Percentiles rank a stretch among this genome's conserved stretches.
Conservation (phyloP, 64 coral and sea anemone genomes). For the Cladopsammia gracilis region DNA sequence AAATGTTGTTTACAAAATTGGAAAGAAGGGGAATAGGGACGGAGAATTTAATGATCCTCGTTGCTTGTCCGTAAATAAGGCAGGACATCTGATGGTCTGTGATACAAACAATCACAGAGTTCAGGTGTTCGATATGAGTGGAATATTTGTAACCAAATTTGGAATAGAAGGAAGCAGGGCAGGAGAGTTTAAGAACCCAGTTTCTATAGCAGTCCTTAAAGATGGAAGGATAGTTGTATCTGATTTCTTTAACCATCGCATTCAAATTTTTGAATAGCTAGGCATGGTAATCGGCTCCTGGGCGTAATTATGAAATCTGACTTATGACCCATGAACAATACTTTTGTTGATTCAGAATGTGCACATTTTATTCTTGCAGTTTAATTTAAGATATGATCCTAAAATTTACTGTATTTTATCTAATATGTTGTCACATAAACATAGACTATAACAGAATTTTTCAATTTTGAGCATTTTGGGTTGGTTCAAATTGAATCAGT, state of each 20-base stretch:
- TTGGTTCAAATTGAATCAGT: too few relatives aligned
- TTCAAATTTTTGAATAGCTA: conserved; percentile 14
- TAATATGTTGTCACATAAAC: too few relatives aligned
- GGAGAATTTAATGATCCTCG: neutral
- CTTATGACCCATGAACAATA: too few relatives aligned
- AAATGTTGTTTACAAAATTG: neutral
- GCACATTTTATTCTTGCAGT: too few relatives aligned
- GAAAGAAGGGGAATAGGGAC: neutral
- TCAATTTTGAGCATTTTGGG: too few relatives aligned
- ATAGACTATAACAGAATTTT: too few relatives aligned
- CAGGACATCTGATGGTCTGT: conserved; percentile 12
- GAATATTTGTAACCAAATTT: neutral
- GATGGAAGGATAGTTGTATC: conserved; percentile 6
- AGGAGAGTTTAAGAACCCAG: neutral
- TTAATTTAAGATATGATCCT: too few relatives aligned
- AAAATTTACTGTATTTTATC: too few relatives aligned
- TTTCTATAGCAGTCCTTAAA: neutral
- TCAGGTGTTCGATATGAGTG: neutral
- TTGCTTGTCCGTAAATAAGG: neutral
- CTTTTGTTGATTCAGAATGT: too few relatives aligned
- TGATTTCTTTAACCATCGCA: neutral
- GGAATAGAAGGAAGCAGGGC: neutral
- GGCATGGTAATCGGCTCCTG: too few relatives aligned
- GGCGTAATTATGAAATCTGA: too few relatives aligned
- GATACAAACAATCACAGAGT: neutral